Base-by-base conservation (phyloP, 64 coral and sea anemone genomes). In the Montipora cactus region DNA sequence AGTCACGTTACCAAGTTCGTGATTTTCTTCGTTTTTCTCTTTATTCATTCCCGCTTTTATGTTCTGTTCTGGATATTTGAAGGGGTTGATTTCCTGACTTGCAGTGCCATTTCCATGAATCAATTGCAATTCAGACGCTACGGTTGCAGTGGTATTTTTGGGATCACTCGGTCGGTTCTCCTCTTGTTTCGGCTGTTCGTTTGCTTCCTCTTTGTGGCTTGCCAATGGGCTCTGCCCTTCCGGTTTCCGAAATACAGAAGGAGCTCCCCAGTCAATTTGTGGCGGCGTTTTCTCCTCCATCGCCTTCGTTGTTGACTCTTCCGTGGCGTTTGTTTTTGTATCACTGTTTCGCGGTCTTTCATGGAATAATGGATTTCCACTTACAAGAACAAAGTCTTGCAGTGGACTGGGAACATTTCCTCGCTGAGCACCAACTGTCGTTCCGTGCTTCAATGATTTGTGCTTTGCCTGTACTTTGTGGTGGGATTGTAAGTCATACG, bases 311-410 rank as follows among this genome's bases (percentile, higher is more conserved):
- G 21, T 15, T 28, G 51, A 1, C 16, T 2, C 25, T 5, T 50
- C 19, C 19, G 82, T 49, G 10, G 66, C 18, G 21, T 86, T 86
- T 0, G 8, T 11, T 50, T 86, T 86, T 16, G 18, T 50, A 86
- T 86, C 82, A 50, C 64, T 22, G 3, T 19, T 59, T 21, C 44
- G 15, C 8, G 82, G 66, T 71, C 82, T 49, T 49, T 86, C 82
- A 14, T 86, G 82, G 47, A 86, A 86, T 46, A 86, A 12, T 49
- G 82, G 82, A 50, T 64, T 86, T 5, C 82, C 82, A 21, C 82
- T 86, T 19, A 86, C 61, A 18, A 86, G 82, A 23, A 86, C 82
- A 86, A 86, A 86, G 44, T 86, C 82, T 86, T 86, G 82, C 7
- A 86, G 45, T 11, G 82, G 82, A 86, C 28, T 71, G 44, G 82